A percentile compares a stretch with the other conserved stretches of the same genome.
Conservation (phyloP, 2,888 invertebrate species). For the Eupeodes luniger region DNA sequence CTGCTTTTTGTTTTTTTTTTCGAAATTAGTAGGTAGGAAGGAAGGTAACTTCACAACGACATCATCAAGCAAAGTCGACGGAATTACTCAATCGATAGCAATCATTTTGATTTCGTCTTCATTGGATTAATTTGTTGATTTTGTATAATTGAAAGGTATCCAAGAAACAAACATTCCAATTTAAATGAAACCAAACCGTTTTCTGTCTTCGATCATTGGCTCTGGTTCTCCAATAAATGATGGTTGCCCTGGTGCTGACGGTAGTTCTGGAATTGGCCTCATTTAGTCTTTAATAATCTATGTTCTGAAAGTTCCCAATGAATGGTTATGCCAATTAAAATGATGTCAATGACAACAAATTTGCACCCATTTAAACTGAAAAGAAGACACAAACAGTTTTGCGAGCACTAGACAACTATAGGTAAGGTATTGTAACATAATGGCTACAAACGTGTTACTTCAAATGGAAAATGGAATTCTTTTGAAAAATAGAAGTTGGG, state of each 20-base stretch:
- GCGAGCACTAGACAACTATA: constrained; percentile 18
- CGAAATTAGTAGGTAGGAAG: background rate
- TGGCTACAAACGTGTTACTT: constrained; percentile 47
- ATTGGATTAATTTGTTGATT: constrained; percentile 31
- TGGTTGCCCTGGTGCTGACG: background rate
- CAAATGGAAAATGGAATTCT: constrained; percentile 60
- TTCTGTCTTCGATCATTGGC: background rate
- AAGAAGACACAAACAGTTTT: background rate
- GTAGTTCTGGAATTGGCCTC: background rate
- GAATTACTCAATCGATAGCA: constrained; percentile 50
- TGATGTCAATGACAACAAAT: constrained; percentile 37
- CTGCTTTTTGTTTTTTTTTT: background rate
- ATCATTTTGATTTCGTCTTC: constrained; percentile 43
- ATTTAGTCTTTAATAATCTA: constrained; percentile 20
- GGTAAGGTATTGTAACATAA: background rate
- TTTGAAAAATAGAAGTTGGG: constrained; percentile 45
- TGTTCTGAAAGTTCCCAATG: constrained; percentile 7
- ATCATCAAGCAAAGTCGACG: background rate
- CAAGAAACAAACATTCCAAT: constrained; percentile 26
- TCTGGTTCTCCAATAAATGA: too few species aligned
- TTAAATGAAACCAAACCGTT: constrained; percentile 31
- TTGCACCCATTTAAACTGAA: constrained; percentile 32
- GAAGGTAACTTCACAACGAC: background rate
- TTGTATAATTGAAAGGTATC: constrained; percentile 23
- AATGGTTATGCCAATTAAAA: constrained; percentile 30